Percentiles rank a stretch among this genome's conserved stretches.
phyloP scores from a whole-genome alignment of 2,888 invertebrate genomes.

The Melanargia galathea region DNA sequence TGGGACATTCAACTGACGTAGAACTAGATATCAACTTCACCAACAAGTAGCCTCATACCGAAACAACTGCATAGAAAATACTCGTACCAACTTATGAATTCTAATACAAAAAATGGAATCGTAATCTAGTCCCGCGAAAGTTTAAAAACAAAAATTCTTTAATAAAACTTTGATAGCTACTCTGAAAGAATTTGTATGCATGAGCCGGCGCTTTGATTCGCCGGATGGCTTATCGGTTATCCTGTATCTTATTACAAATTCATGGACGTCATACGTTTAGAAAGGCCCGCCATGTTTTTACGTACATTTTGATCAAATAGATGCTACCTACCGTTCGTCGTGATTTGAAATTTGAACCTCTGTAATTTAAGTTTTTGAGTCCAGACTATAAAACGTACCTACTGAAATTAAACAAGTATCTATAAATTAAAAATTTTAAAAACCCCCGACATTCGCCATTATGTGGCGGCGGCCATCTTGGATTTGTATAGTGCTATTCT shows the following conservation, averaged over 20 bases:
- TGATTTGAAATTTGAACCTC: too few relatives aligned
- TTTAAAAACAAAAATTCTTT: slow-evolving; percentile 14
- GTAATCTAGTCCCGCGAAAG: not conserved
- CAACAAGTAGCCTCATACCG: too few relatives aligned
- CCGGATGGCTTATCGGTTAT: slow-evolving; percentile 28
- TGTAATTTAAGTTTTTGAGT: too few relatives aligned
- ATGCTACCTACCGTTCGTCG: too few relatives aligned
- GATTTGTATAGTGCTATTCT: too few relatives aligned
- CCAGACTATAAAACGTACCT: too few relatives aligned
- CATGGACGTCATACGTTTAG: slow-evolving; percentile 25
- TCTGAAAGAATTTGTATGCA: slow-evolving; percentile 19
- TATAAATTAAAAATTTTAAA: too few relatives aligned
- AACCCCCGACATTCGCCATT: too few relatives aligned
- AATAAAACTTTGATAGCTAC: slow-evolving; percentile 15
- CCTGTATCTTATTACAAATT: slow-evolving; percentile 27
- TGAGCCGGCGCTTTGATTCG: slow-evolving; percentile 25
- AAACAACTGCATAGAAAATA: not conserved
- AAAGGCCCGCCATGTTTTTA: slow-evolving; percentile 14
- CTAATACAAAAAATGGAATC: not conserved
- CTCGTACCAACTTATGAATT: not conserved
- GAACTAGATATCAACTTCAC: too few relatives aligned
- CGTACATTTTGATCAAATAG: not conserved
- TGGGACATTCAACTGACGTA: too few relatives aligned
- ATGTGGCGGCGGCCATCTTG: too few relatives aligned
- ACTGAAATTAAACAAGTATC: too few relatives aligned